Conservation (phyloP, 1,140 invertebrate species). For the Xylocopa sonorina region DNA sequence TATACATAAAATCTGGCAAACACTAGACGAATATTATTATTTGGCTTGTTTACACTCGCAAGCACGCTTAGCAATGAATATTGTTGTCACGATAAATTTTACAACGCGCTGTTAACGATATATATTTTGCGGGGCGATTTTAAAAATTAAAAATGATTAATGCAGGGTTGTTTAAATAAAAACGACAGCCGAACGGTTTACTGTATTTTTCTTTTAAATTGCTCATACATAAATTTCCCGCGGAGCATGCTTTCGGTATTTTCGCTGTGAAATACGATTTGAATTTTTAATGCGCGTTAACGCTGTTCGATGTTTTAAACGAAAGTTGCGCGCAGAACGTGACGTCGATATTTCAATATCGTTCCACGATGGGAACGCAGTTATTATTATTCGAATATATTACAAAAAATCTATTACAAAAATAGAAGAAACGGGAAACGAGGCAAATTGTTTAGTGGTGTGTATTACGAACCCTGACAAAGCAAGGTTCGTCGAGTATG, state of each 20-base stretch:
- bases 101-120: neutral
- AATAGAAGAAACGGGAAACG: too few species aligned
- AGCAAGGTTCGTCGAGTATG: too few species aligned
- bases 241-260: neutral
- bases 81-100: neutral
- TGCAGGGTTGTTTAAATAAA: neutral
- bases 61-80: neutral
- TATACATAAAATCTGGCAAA: neutral
- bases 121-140: neutral
- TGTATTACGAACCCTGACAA: too few species aligned
- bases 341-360: neutral
- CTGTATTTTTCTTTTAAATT: slow-evolving; percentile 9
- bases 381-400: neutral
- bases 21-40: neutral
- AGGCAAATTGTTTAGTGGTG: too few species aligned
- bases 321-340: neutral
- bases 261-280: neutral
- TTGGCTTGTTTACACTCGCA: neutral
- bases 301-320: neutral
- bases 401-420: neutral
- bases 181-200: neutral
- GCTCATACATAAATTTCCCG: neutral
- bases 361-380: neutral
- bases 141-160: slow-evolving; percentile 1
- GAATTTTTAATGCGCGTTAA: neutral